Base-by-base conservation (phyloP, 1,140 invertebrate genomes). In the Ceratitis capitata region DNA sequence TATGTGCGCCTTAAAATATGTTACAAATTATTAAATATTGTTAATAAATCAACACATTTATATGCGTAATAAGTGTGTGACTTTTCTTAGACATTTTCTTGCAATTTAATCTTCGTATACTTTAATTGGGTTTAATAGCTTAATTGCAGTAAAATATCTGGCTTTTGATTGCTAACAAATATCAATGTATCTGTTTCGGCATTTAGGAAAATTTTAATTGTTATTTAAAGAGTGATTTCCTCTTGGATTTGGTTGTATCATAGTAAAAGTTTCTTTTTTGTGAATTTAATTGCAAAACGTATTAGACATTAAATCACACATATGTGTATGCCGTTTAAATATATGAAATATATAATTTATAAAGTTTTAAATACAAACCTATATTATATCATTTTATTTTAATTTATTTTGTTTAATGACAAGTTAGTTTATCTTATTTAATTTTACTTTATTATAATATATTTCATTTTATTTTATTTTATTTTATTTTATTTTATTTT, bases 131-230 rank as follows among this genome's bases (percentile, higher is more conserved):
- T 9, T 56, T 56, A 69, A 69, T 39, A 69, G 32, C 32, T 69
- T 69, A 69, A 69, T 69, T 69, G 32, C 61, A 32, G 61, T 6
- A 69, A 69, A 69, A 69, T 39, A 69, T n/a, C n/a, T 56, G n/a
- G n/a, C n/a, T 56, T 56, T 23, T 56, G 51, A 56, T 56, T 56
- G 51, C 10, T 56, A n/a, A 19, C 23, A 56, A 56, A 56, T 56
- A 9, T 23, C n/a, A 6, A n/a, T 23, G 51, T 0, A n/a, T 53
- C 51, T 1, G 51, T n/a, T 6, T 53, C 0, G 19, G 51, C 7
- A n/a, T 56, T 56, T 56, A 56, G 6, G 1, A 56, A 56, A 56
- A n/a, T 7, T 56, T 56, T 56, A 7, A 23, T 56, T 14, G 2
- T 1, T n/a, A n/a, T 56, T 47, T 56, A 4, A 23, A 53, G 23